Base-by-base conservation (phyloP, 2,888 invertebrate genomes). In the Zygothrica quintamaculata region DNA sequence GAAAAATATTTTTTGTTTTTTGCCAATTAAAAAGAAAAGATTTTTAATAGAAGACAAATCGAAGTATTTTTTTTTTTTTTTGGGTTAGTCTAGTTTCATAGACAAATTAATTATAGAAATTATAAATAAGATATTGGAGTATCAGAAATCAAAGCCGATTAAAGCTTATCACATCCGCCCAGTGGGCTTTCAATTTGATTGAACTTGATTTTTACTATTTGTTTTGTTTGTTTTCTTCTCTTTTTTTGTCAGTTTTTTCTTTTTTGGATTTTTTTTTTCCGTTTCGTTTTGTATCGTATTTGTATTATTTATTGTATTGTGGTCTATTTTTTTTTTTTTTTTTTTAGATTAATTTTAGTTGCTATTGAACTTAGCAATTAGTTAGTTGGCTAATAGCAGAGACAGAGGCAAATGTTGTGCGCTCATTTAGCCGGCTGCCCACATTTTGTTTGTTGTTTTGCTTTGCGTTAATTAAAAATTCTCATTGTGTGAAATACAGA, bases 361-460 rank as follows among this genome's bases (percentile, higher is more conserved):
- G 61, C 48, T 87, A 71, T 82, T 84, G 69, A 87, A 73, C 60
- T 73, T 69, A 60, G 62, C 67, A 82, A 82, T 87, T 82, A 81
- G 87, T 71, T 22, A 75, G 62, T 29, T n/a, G 29, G 29, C 29
- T n/a, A 60, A 66, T 50, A 62, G 55, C 36, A 59, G 48, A 43
- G 26, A 11, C 34, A n/a, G n/a, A n/a, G 31, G 33, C 31, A 47
- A 53, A 53, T 44, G 44, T 55, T 47, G 46, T 60, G 53, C 33
- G 47, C 59, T 60, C 42, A 55, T 65, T 77, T 68, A 56, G 71
- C 78, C 85, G 78, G 64, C 52, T 37, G 50, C 40, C 42, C 59
- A 47, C 60, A 59, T 48, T 69, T 62, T 51, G 61, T 64, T 65
- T 65, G 59, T 59, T 58, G 60, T 53, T 56, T 48, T 39, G 34